Conservation (phyloP, 2,888 invertebrate genomes). For the Sialis lutaria region DNA sequence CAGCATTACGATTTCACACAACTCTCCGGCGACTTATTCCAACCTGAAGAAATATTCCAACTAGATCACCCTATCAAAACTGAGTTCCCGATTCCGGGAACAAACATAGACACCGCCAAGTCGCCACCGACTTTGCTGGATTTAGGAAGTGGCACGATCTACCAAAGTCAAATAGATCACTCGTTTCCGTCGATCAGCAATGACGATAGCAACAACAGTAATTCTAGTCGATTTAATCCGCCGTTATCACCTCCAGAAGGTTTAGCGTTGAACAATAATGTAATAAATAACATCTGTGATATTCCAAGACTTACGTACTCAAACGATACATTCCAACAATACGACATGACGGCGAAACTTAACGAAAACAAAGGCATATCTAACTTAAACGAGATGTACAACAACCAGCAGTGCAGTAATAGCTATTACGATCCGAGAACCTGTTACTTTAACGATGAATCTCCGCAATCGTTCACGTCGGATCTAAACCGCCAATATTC, state of each 20-base stretch:
- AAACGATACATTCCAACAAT: background rate
- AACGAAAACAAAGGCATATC: background rate
- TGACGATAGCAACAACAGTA: constrained; percentile 29
- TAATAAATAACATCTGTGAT: constrained; percentile 8
- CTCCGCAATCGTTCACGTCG: background rate
- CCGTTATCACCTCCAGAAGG: constrained; percentile 34
- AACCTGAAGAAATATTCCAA: constrained; percentile 63
- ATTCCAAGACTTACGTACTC: background rate
- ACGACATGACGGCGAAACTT: background rate
- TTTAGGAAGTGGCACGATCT: constrained; percentile 52
- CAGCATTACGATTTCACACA: constrained; percentile 39
- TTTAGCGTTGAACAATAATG: constrained; percentile 22
- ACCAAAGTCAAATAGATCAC: constrained; percentile 21
- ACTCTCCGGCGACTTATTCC: constrained; percentile 47
- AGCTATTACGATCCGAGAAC: background rate
- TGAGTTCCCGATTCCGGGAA: constrained; percentile 34
- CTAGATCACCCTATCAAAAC: constrained; percentile 52
- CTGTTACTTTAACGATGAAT: background rate
- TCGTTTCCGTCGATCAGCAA: constrained; percentile 28
- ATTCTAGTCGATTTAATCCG: constrained; percentile 23
- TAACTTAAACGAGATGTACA: background rate
- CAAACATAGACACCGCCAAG: constrained; percentile 24
- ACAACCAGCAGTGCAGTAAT: background rate
- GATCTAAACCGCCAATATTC: background rate
- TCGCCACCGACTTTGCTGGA: constrained; percentile 56